Evolutionary conservation across 2,797 vertebrate species (phyloP), one percentile per base, ranked within the genome.

Genomic region (Percopsis omiscomaycus): DNA sequence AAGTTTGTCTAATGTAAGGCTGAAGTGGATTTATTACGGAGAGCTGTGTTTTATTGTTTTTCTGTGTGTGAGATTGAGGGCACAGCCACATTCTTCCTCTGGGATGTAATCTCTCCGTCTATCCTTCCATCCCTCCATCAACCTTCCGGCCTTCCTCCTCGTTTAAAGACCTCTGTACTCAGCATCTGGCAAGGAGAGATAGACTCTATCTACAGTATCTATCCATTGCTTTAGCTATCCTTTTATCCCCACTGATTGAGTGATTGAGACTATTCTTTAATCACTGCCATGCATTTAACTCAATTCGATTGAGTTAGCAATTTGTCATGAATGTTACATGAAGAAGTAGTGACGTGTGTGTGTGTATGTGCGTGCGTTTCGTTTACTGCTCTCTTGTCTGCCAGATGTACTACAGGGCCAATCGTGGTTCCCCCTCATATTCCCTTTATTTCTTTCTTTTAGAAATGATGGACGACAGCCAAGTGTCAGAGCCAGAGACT

Each of bases 181-280:
- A 85, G 86, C 87, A 90, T 90, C 85, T 87, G 84, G 82, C 86
- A 61, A 72, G 46, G 62, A 11, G 59, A 28, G 22, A 27, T 15
- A 37, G 4, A 16, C 22, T 22, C 22, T 22, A 22, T 22, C 22
- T 22, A 46, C 13, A 46, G 45, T 45, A 14, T 59, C 29, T 6
- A 14, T 60, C 47, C 30, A 44, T 27, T n/a, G 11, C 42, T 12
- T 11, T 46, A 14, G 5, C 55, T 57, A n/a, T 44, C 55, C 30
- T 14, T 32, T 13, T 5, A 14, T 55, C 28, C 32, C 2, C 28
- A 55, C 27, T 29, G 28, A 16, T 10, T 6, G 51, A 16, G 9
- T 28, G 16, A 45, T 45, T 45, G 5, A 45, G 2, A 5, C 11
- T 16, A 28, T 16, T 52, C 8, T 9, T 4, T 6, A 30, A 30